Conservation (phyloP, 2,888 invertebrate genomes). For the Ischnus inquisitorius region DNA sequence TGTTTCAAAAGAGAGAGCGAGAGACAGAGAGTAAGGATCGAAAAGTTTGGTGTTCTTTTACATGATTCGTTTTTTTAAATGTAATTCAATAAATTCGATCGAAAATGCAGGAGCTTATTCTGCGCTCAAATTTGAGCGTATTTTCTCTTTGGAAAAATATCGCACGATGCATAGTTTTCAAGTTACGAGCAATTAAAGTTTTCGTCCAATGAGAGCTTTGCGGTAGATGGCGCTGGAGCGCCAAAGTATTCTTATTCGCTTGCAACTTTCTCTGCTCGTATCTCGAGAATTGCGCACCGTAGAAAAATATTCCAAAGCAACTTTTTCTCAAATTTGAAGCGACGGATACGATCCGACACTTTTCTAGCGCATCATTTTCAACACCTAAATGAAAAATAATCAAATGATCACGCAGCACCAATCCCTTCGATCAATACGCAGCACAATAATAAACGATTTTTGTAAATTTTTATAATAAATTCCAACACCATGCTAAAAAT, state of each 20-base stretch:
- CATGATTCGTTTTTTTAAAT: background rate
- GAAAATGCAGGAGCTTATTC: background rate
- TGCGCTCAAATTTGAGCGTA: background rate
- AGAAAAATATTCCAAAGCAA: constrained; percentile 14
- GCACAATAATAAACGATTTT: constrained; percentile 59
- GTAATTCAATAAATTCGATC: background rate
- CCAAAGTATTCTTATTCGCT: background rate
- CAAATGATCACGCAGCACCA: constrained; percentile 5
- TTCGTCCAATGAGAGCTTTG: background rate
- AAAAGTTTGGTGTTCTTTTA: constrained; percentile 40
- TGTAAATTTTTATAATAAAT: constrained; percentile 68
- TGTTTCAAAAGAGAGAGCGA: constrained; percentile 64
- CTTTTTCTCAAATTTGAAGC: background rate
- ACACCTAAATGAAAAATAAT: background rate
- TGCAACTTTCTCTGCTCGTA: background rate
- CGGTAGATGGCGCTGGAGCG: background rate
- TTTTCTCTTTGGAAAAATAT: background rate
- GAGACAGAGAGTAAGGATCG: constrained; percentile 16
- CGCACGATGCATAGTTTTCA: background rate
- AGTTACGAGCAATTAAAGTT: background rate
- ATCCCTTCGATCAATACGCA: constrained; percentile 53
- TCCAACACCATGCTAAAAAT: constrained; percentile 77
- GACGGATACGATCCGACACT: background rate
- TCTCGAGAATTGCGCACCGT: background rate
- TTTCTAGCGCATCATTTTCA: background rate